A percentile compares a stretch with the other conserved stretches of the same genome.
phyloP scores from a whole-genome alignment of 2,113 vertebrate species.

The Lycocorax pyrrhopterus region DNA sequence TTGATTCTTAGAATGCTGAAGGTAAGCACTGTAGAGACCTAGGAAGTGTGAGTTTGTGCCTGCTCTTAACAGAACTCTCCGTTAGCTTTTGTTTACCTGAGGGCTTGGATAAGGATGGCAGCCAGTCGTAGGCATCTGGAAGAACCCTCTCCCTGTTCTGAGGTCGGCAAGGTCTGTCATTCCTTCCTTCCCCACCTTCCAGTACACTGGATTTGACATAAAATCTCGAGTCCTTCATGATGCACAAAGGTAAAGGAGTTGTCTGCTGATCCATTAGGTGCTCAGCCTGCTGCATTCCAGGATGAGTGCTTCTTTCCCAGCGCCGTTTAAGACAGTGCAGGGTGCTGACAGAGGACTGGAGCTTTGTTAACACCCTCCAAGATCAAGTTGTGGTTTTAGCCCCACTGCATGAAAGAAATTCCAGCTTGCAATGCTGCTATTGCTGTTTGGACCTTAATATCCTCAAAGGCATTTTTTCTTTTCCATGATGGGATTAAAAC shows the following conservation, averaged over 20 bases:
- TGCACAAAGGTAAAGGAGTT: background rate
- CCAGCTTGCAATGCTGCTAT: background rate
- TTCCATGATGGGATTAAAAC: background rate
- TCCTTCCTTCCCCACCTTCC: background rate
- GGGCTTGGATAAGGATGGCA: background rate
- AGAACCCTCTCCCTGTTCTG: background rate
- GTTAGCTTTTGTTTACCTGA: background rate
- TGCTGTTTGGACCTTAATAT: background rate
- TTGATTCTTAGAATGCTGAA: background rate
- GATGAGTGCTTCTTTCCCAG: background rate
- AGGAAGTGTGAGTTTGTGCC: background rate
- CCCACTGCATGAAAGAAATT: background rate
- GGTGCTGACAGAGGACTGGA: background rate
- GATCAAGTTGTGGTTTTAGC: background rate
- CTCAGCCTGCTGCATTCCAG: background rate
- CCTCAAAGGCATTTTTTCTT: background rate
- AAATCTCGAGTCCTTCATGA: background rate
- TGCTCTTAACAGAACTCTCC: background rate
- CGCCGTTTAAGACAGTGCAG: rapidly evolving
- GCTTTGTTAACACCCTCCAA: background rate
- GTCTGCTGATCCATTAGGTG: rapidly evolving
- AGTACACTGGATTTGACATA: background rate
- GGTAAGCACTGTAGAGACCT: background rate
- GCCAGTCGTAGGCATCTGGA: background rate
- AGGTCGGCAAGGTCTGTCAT: background rate